These are phyloP conservation scores for Carcina quercana DNA, from an alignment of 2,888 invertebrate species.

Conservation along the genomic window DNA sequence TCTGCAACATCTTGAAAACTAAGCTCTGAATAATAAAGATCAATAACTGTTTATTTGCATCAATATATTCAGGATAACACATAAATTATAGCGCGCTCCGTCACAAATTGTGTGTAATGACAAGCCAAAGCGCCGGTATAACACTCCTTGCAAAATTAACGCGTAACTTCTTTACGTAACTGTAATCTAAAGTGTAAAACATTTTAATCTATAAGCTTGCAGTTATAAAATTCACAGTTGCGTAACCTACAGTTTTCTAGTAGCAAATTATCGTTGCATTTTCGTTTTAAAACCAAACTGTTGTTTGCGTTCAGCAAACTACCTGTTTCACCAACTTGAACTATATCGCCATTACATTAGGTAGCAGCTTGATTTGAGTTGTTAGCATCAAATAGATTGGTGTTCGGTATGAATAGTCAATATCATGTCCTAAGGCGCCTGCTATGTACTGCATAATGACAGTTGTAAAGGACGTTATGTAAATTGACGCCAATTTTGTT, in stretches of 20 bases:
- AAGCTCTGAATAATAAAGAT: no score
- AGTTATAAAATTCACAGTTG: constrained; percentile 13
- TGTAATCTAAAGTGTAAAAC: neutral
- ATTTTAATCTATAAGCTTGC: neutral
- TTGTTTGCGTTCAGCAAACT: neutral
- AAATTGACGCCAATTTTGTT: constrained; percentile 52
- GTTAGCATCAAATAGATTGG: no score
- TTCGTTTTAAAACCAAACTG: constrained; percentile 1
- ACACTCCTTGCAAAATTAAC: constrained; percentile 30
- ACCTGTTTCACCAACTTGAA: neutral
- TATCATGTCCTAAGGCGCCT: constrained; percentile 51
- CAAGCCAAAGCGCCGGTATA: constrained; percentile 36
- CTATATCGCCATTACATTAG: no score
- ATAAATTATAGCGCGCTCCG: constrained; percentile 32
- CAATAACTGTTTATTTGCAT: no score
- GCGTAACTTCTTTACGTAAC: constrained; percentile 20
- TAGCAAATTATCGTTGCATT: constrained; percentile 22
- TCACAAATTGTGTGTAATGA: constrained; percentile 46
- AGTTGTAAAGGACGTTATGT: constrained; percentile 47
- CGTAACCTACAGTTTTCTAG: constrained; percentile 11
- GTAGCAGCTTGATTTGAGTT: no score
- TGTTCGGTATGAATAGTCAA: constrained; percentile 46
- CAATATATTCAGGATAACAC: constrained; percentile 36
- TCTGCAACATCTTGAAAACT: no score
- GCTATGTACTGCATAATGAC: constrained; percentile 51